Conservation (phyloP, 1,140 invertebrate species). For the Pissodes strobi region DNA sequence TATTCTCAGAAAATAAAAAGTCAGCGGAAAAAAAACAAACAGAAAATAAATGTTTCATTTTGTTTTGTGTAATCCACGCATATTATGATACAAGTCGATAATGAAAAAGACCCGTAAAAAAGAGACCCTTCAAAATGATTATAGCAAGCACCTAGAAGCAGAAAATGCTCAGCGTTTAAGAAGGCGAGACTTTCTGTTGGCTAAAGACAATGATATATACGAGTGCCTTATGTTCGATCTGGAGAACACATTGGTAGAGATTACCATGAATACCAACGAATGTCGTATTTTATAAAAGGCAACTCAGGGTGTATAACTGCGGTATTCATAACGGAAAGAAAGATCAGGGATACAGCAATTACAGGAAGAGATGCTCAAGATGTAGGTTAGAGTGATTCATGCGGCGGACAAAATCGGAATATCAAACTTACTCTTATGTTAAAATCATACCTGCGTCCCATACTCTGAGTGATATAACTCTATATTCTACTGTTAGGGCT, state of each 20-base stretch:
- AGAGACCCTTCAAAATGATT: conserved; percentile 1
- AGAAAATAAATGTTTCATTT: too few relatives aligned
- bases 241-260: conserved; percentile 24
- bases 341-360: conserved; percentile 7
- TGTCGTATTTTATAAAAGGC: too few relatives aligned
- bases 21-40: too few relatives aligned
- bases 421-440: too few relatives aligned
- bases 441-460: background rate
- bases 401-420: too few relatives aligned
- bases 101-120: background rate
- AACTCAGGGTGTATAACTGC: conserved; percentile 30
- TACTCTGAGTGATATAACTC: background rate
- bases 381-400: conserved; percentile 7
- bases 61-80: too few relatives aligned
- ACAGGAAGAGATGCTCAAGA: conserved; percentile 22
- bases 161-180: conserved; percentile 7
- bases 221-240: conserved; percentile 21
- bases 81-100: conserved; percentile 8
- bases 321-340: too few relatives aligned
- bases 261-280: too few relatives aligned
- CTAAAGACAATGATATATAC: background rate
- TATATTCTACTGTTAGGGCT: background rate
- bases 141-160: conserved; percentile 12
- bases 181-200: background rate
- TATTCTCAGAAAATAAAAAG: too few relatives aligned